phyloP scores from a whole-genome alignment of 2,888 invertebrate species.

The Globia sparganii region DNA sequence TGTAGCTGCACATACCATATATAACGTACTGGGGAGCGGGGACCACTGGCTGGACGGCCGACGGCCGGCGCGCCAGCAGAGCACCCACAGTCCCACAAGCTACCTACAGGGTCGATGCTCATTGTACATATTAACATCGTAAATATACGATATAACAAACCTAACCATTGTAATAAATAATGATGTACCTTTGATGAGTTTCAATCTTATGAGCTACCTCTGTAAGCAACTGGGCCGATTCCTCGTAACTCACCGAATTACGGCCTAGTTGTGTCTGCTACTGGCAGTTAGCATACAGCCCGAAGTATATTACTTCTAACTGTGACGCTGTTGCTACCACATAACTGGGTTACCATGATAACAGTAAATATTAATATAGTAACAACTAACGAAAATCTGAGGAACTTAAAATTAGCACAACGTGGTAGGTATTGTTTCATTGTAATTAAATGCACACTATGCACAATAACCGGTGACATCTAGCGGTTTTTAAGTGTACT shows the following conservation, averaged over 20 bases:
- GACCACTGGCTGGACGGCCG: neutral
- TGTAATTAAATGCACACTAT: constrained; percentile 32
- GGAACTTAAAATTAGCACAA: constrained; percentile 19
- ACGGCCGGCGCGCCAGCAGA: neutral
- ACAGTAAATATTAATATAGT: neutral
- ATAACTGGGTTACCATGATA: constrained; percentile 9
- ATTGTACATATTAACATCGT: neutral
- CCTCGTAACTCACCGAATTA: constrained; percentile 1
- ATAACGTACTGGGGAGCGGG: too few species aligned
- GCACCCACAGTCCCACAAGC: neutral
- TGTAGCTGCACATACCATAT: neutral
- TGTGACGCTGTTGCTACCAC: constrained; percentile 19
- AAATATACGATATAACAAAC: neutral
- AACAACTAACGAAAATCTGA: constrained; percentile 9
- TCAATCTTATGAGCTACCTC: neutral
- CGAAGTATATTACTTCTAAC: constrained; percentile 9
- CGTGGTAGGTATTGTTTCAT: neutral
- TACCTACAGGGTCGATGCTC: neutral
- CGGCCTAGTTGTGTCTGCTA: neutral
- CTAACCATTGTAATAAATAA: constrained; percentile 4
- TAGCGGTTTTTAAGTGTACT: constrained; percentile 8
- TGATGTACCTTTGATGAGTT: neutral
- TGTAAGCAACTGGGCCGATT: neutral
- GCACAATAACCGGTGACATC: constrained; percentile 20
- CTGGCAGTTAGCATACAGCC: constrained; percentile 16